Conservation (phyloP, 2,888 invertebrate species). For the Parnassius mnemosyne region DNA sequence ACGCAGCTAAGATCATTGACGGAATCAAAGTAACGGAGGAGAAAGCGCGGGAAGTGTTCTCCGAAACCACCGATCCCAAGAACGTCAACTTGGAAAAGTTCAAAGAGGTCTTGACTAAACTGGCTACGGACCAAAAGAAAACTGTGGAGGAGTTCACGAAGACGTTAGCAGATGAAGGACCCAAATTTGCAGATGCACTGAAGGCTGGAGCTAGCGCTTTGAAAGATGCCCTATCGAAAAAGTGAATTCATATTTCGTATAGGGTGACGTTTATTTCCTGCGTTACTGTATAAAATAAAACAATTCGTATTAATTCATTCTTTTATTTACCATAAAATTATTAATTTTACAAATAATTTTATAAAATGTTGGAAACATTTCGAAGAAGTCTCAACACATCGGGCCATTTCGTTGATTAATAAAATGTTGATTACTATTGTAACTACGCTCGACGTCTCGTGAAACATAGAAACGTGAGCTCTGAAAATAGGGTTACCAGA, state of each 20-base stretch:
- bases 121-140: conserved; percentile 45
- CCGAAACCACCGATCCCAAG: conserved; percentile 32
- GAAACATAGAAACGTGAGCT: too few relatives aligned
- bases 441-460: too few relatives aligned
- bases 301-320: too few relatives aligned
- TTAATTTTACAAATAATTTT: too few relatives aligned
- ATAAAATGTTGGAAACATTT: too few relatives aligned
- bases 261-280: too few relatives aligned
- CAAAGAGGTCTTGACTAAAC: conserved; percentile 38
- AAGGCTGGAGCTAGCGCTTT: conserved; percentile 45
- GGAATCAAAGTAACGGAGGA: conserved; percentile 41
- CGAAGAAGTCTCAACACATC: too few relatives aligned
- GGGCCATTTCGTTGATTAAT: too few relatives aligned
- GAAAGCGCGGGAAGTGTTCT: conserved; percentile 43
- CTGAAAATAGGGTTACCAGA: too few relatives aligned
- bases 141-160: conserved; percentile 39
- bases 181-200: conserved; percentile 42
- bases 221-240: conserved; percentile 37
- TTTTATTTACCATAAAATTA: too few relatives aligned
- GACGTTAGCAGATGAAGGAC: conserved; percentile 35
- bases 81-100: conserved; percentile 44
- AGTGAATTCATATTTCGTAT: conserved; percentile 16
- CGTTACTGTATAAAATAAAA: too few relatives aligned
- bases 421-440: too few relatives aligned
- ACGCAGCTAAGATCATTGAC: conserved; percentile 46